phyloP scores from a whole-genome alignment of 2,888 invertebrate genomes.

The Leistus spinibarbis region DNA sequence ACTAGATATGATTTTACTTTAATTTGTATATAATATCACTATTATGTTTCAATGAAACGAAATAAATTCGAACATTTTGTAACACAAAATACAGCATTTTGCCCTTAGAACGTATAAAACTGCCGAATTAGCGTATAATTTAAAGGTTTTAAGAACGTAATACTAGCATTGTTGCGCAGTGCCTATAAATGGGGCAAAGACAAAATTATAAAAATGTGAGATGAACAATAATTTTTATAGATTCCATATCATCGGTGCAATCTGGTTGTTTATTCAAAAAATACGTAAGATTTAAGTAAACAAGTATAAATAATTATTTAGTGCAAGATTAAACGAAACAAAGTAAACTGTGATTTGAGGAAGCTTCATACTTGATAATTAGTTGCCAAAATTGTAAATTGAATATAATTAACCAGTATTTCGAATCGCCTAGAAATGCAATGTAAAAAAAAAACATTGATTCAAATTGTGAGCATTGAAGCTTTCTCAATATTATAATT shows the following conservation, averaged over 20 bases:
- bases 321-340: conserved; percentile 46
- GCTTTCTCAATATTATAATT: conserved; percentile 38
- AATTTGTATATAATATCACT: no score
- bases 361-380: conserved; percentile 52
- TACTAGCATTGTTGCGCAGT: neutral
- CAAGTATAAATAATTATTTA: neutral
- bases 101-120: no score
- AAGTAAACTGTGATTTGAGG: conserved; percentile 61
- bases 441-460: neutral
- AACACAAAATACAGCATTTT: no score
- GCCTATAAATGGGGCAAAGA: neutral
- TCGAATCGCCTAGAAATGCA: neutral
- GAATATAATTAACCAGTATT: neutral
- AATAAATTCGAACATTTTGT: no score
- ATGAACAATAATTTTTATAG: conserved; percentile 33
- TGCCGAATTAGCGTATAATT: conserved; percentile 16
- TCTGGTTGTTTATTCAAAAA: conserved; percentile 20
- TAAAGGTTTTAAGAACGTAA: conserved; percentile 14
- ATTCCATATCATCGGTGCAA: conserved; percentile 37
- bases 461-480: conserved; percentile 31
- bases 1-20: no score
- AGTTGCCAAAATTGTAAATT: conserved; percentile 52
- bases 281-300: conserved; percentile 33
- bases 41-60: no score
- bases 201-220: conserved; percentile 6